Conservation (phyloP, 2,113 vertebrate genomes). For the Kryptolebias marmoratus region DNA sequence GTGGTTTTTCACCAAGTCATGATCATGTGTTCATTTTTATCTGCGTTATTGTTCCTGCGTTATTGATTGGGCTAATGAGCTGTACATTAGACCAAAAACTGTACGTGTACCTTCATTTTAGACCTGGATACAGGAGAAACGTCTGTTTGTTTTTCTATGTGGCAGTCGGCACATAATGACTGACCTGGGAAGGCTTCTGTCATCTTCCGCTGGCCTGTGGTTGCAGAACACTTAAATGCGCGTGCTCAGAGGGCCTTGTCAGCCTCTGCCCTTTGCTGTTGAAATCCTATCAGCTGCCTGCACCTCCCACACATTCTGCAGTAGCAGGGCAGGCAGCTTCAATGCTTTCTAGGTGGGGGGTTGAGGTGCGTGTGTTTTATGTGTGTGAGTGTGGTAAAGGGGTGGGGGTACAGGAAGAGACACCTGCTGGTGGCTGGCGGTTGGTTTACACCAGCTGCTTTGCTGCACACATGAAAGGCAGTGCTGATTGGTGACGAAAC, state of each 20-base stretch:
- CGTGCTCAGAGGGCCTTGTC: slow-evolving; percentile 49
- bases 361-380: slow-evolving; percentile 44
- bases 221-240: slow-evolving; percentile 53
- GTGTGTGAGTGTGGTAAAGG: slow-evolving; percentile 15
- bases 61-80: no score
- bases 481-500: slow-evolving; percentile 57
- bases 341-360: slow-evolving; percentile 50
- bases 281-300: slow-evolving; percentile 80
- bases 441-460: slow-evolving; percentile 71
- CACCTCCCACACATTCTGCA: slow-evolving; percentile 74
- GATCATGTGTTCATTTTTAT: neutral
- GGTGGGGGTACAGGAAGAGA: slow-evolving; percentile 64
- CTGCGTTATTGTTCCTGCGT: no score
- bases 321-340: slow-evolving; percentile 63
- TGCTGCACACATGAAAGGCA: slow-evolving; percentile 67
- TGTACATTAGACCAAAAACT: no score
- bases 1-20: no score
- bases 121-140: neutral
- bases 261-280: slow-evolving; percentile 72
- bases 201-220: slow-evolving; percentile 73
- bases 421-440: slow-evolving; percentile 69
- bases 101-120: neutral
- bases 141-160: slow-evolving; percentile 46
- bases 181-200: slow-evolving; percentile 67
- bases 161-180: slow-evolving; percentile 74